These are phyloP conservation scores for Bambusicola thoracicus DNA, from an alignment of 2,113 vertebrate species.

Conservation along the genomic window DNA sequence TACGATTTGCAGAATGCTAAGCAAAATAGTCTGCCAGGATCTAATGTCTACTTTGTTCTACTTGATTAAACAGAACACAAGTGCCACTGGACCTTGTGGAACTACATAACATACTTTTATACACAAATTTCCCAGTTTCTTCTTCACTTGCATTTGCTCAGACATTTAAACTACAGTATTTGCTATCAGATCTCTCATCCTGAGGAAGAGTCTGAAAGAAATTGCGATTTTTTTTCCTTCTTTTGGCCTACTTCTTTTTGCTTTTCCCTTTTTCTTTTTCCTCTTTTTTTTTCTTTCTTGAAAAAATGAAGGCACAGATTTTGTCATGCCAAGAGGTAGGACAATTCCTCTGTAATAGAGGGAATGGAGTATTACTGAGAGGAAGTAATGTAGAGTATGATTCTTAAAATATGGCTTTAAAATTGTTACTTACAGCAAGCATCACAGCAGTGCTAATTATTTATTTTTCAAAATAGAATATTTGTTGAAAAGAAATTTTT, in stretches of 20 bases:
- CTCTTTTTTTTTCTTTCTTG: not conserved
- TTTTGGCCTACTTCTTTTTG: not conserved
- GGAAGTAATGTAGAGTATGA: not conserved
- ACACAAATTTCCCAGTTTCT: slow-evolving; percentile 54
- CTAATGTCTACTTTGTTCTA: slow-evolving; percentile 60
- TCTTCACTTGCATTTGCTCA: slow-evolving; percentile 61
- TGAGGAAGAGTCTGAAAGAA: slow-evolving; percentile 7
- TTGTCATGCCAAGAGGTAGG: not conserved
- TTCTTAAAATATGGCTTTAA: not conserved
- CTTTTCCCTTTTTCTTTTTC: not conserved
- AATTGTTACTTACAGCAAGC: not conserved
- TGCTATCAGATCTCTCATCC: slow-evolving; percentile 43
- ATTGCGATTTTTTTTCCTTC: too few species aligned
- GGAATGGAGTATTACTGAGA: not conserved
- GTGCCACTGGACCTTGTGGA: slow-evolving; percentile 61
- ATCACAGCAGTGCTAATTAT: not conserved
- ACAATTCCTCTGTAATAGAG: not conserved
- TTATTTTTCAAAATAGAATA: not conserved
- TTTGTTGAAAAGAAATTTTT: not conserved
- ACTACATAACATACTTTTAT: slow-evolving; percentile 62
- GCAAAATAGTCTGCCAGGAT: slow-evolving; percentile 59
- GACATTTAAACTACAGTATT: slow-evolving; percentile 15
- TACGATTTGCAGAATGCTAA: slow-evolving; percentile 57
- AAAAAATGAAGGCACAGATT: not conserved
- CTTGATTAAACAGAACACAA: slow-evolving; percentile 65